Conservation (phyloP, 2,113 vertebrate genomes). For the Ginglymostoma cirratum region DNA sequence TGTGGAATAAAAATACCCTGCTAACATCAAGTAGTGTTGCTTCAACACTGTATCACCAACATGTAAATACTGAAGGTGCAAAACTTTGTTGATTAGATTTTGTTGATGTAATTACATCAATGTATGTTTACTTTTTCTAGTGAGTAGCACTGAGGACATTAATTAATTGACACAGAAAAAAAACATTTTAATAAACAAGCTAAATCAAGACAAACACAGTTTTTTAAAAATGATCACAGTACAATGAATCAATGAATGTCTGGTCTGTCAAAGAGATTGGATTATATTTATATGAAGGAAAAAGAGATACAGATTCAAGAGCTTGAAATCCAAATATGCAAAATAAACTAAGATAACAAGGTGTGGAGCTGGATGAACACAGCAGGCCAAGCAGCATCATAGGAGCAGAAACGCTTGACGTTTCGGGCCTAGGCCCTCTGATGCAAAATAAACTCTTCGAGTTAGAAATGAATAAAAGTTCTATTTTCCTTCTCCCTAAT, state of each 20-base stretch:
- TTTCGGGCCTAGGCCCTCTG: no score
- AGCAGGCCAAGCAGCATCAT: no score
- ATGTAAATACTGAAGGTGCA: neutral
- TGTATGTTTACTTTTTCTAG: neutral
- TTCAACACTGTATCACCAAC: neutral
- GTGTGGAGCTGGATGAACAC: no score
- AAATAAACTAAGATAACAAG: no score
- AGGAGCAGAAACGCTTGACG: no score
- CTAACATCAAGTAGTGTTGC: neutral
- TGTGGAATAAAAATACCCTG: neutral
- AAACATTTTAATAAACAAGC: no score
- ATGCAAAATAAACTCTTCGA: neutral
- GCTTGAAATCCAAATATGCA: neutral
- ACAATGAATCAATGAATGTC: neutral
- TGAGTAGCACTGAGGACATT: neutral
- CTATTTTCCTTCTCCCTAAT: neutral
- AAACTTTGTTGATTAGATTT: neutral
- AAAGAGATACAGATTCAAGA: neutral
- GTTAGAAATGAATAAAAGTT: neutral
- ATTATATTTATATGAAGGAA: neutral
- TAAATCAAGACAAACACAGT: neutral
- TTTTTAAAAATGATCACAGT: neutral
- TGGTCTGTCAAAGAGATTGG: neutral
- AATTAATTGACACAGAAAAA: neutral
- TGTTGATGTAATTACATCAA: neutral